These are phyloP conservation scores for Sylvia atricapilla DNA, from an alignment of 2,113 vertebrate genomes.

Conservation along the genomic window DNA sequence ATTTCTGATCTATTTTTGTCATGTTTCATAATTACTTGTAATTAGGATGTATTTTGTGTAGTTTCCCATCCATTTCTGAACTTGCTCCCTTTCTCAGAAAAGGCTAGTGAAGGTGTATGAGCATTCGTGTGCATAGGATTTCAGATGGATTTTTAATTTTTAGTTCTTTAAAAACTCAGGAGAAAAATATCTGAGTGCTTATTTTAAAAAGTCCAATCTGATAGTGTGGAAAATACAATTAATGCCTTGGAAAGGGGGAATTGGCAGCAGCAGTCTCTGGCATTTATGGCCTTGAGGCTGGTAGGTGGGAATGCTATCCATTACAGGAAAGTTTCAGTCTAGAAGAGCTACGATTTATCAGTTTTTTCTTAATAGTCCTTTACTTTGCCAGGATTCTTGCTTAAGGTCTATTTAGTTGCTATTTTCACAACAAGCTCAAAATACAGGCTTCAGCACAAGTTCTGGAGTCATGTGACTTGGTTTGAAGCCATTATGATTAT, in stretches of 20 bases:
- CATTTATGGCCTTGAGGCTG: background rate
- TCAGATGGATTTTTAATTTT: background rate
- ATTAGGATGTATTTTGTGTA: background rate
- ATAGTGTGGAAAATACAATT: background rate
- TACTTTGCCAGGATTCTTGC: background rate
- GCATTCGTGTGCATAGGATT: background rate
- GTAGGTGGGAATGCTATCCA: background rate
- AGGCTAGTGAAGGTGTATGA: background rate
- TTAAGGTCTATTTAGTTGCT: background rate
- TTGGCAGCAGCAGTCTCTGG: background rate
- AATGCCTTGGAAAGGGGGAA: background rate
- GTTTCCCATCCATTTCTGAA: background rate
- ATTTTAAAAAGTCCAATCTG: background rate
- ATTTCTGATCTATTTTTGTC: background rate
- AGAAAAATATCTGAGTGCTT: background rate
- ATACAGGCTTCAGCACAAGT: background rate
- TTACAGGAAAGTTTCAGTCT: background rate
- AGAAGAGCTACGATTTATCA: background rate
- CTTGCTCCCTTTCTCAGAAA: background rate
- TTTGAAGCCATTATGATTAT: background rate
- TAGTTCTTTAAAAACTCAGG: background rate
- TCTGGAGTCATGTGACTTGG: background rate
- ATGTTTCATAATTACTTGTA: background rate
- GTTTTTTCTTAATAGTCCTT: background rate
- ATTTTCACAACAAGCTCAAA: background rate